These are phyloP conservation scores for Tipula helvola DNA, from an alignment of 2,888 invertebrate genomes.

Conservation along the genomic window DNA sequence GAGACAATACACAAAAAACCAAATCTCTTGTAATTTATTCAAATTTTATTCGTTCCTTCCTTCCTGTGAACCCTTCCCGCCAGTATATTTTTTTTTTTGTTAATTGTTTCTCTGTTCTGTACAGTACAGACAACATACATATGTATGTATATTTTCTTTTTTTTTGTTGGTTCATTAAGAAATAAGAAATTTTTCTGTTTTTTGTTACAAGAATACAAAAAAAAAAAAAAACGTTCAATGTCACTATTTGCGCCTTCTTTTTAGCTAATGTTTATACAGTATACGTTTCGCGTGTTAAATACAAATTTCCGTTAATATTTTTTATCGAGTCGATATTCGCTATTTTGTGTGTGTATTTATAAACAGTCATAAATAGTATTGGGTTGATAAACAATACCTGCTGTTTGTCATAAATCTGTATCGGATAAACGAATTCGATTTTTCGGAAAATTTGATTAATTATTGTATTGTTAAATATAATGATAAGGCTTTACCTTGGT, in stretches of 20 bases:
- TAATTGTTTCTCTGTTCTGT: background rate
- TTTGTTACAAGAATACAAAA: background rate
- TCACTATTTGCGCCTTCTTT: background rate
- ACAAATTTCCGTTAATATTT: background rate
- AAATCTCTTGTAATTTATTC: background rate
- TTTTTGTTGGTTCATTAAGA: background rate
- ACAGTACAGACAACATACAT: background rate
- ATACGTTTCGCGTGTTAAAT: background rate
- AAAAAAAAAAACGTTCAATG: background rate
- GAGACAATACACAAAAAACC: background rate
- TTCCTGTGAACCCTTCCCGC: background rate
- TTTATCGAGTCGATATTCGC: background rate
- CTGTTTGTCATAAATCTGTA: background rate
- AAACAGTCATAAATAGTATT: background rate
- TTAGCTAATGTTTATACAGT: background rate
- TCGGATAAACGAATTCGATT: background rate
- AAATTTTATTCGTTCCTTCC: background rate
- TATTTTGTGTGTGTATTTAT: background rate
- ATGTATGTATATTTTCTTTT: background rate
- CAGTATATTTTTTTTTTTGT: background rate
- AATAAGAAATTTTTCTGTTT: background rate
- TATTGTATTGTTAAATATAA: background rate
- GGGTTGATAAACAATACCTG: background rate
- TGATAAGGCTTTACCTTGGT: background rate
- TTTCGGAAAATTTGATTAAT: background rate